A percentile compares a stretch with the other conserved stretches of the same genome.
Conservation (phyloP, 1,140 invertebrate genomes). For the Paraescarpia echinospica region DNA sequence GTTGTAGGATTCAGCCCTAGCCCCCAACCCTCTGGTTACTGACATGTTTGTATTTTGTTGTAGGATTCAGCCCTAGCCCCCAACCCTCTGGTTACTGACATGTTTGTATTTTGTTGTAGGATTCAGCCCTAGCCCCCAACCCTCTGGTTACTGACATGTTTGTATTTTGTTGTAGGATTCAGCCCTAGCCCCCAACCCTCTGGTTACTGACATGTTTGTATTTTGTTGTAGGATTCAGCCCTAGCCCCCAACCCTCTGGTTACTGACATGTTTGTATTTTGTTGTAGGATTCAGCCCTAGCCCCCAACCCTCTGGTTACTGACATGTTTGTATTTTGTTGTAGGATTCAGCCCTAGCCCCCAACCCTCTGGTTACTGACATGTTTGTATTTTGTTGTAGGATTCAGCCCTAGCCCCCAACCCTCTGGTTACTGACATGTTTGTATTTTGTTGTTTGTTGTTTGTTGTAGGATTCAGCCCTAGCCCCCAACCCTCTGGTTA, state of each 20-base stretch:
- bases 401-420: slow-evolving; percentile 38
- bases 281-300: too few species aligned
- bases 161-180: too few species aligned
- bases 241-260: slow-evolving; percentile 49
- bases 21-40: slow-evolving; percentile 53
- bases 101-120: too few species aligned
- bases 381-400: background rate
- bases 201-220: slow-evolving; percentile 41
- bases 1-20: background rate
- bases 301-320: too few species aligned
- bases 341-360: slow-evolving; percentile 29
- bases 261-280: slow-evolving; percentile 34
- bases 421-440: slow-evolving; percentile 47
- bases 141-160: too few species aligned
- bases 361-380: slow-evolving; percentile 51
- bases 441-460: too few species aligned
- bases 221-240: background rate
- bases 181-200: slow-evolving; percentile 42
- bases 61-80: slow-evolving; percentile 30
- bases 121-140: too few species aligned
- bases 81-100: slow-evolving; percentile 51
- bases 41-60: slow-evolving; percentile 19
- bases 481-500: too few species aligned
- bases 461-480: too few species aligned
- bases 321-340: too few species aligned